Conservation (phyloP, 2,797 vertebrate species). For the Luscinia megarhynchos region DNA sequence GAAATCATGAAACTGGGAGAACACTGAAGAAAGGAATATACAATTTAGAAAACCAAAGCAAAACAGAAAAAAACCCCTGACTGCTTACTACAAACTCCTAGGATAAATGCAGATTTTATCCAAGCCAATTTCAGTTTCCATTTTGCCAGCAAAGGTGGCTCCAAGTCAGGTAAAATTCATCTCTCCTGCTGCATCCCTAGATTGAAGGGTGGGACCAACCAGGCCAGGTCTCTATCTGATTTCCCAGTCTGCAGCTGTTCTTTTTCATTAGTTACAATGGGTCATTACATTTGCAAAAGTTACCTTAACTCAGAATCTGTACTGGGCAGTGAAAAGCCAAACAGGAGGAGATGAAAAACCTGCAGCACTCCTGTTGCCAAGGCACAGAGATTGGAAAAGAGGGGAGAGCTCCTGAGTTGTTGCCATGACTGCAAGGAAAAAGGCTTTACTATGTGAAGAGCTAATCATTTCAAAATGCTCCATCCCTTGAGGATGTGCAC, state of each 20-base stretch:
- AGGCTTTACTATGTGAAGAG: conserved; percentile 61
- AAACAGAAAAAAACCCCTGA: background rate
- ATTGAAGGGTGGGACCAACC: background rate
- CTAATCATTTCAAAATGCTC: conserved; percentile 60
- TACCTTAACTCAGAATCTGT: conserved; percentile 59
- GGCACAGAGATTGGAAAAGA: conserved; percentile 60
- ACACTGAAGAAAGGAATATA: background rate
- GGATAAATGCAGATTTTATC: background rate
- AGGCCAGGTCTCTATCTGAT: background rate
- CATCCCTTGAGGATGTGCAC: conserved; percentile 55
- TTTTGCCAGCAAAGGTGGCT: background rate
- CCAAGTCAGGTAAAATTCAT: background rate
- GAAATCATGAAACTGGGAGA: background rate
- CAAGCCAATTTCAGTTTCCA: background rate
- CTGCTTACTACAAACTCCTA: background rate
- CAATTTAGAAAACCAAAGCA: background rate
- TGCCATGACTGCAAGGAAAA: conserved; percentile 77
- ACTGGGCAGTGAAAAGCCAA: conserved; percentile 74
- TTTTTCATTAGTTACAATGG: conserved; percentile 17
- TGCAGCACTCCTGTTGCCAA: conserved; percentile 74
- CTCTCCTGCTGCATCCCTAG: background rate
- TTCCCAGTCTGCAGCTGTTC: background rate
- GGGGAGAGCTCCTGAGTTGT: conserved; percentile 67
- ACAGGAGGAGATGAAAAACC: conserved; percentile 58
- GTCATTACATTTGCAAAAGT: conserved; percentile 11